Base-by-base conservation (phyloP, 2,888 invertebrate genomes). In the Rhingia rostrata region DNA sequence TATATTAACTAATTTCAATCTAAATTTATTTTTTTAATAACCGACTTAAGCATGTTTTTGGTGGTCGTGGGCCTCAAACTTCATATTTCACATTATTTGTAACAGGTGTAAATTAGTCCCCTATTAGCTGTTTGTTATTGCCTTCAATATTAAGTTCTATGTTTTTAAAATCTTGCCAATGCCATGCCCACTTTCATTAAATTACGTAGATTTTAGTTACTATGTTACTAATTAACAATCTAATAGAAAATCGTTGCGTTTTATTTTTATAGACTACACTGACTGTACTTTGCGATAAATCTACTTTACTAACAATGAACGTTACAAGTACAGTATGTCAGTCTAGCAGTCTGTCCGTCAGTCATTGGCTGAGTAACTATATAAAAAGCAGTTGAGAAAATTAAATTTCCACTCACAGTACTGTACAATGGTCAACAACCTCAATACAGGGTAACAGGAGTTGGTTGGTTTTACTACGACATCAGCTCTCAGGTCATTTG, bases 331-430 rank as follows among this genome's bases (percentile, higher is more conserved):
- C 53, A n/a, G n/a, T n/a, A n/a, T n/a, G n/a, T n/a, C n/a, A 39
- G 39, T 37, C 49, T 63, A 58, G 43, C 54, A 45, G 39, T 30
- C 49, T 61, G 79, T 73, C 79, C 32, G 60, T 72, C 77, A 66
- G 60, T 72, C 82, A 60, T 35, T 66, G 67, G 61, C 72, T 78
- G 64, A 82, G 82, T 78, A 82, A 78, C 78, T 82, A 73, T 49
- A 78, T 53, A 63, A 35, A 77, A 78, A 58, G 47, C 53, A 56
- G 82, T 78, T 49, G 67, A 73, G 82, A 78, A 78, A 82, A 78
- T 82, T 78, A 73, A 63, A 78, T 82, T 82, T 63, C 49, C 49
- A 37, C 45, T 37, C 53, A 53, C 41, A 61, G 51, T 64, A 47
- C 14, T 75, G 70, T 14, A 54, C 66, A 54, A n/a, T 63, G 61